phyloP scores from a whole-genome alignment of 1,140 invertebrate species.

The Stegodyphus mimosarum region DNA sequence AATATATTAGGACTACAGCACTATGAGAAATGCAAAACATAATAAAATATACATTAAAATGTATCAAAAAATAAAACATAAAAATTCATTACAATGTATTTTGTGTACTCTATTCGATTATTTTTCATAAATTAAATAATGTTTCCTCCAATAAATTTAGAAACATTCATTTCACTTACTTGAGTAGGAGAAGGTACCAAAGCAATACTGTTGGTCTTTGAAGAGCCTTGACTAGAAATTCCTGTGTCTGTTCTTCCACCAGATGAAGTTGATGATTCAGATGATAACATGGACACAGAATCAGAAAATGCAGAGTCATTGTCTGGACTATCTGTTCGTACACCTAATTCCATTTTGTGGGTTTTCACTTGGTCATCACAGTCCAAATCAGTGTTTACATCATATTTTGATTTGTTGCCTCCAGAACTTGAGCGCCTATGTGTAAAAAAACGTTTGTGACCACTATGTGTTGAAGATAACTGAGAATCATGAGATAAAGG shows the following conservation, averaged over 20 bases:
- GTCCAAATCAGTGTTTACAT: constrained; percentile 62
- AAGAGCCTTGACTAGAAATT: constrained; percentile 63
- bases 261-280: constrained; percentile 88
- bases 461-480: neutral
- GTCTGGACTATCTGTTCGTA: constrained; percentile 90
- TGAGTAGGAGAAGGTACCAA: constrained; percentile 66
- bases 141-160: too few species aligned
- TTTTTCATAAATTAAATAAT: neutral
- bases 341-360: constrained; percentile 65
- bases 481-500: constrained; percentile 9
- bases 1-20: too few species aligned
- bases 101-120: neutral
- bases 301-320: constrained; percentile 98
- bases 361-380: constrained; percentile 57
- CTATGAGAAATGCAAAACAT: too few species aligned
- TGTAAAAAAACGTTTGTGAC: constrained; percentile 59
- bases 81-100: neutral
- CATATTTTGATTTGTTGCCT: constrained; percentile 68
- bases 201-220: constrained; percentile 64
- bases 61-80: neutral
- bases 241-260: constrained; percentile 70
- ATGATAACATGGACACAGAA: constrained; percentile 90
- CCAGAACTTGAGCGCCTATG: constrained; percentile 72
- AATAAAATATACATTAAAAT: neutral
- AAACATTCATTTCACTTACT: constrained; percentile 37